phyloP scores from a whole-genome alignment of 2,797 vertebrate genomes.

The Onychomys leucogaster region DNA sequence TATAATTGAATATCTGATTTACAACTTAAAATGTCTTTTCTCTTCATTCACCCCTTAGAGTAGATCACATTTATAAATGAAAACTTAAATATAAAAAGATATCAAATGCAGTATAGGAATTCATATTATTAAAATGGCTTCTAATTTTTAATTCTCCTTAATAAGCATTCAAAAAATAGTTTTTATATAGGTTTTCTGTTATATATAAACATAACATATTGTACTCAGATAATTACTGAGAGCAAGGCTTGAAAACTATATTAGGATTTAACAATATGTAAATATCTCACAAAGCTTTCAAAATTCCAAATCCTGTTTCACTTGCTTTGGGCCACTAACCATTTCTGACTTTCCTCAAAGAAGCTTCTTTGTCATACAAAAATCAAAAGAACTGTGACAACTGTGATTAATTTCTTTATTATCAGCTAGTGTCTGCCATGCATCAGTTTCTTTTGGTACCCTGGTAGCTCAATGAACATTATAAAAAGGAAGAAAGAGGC shows the following conservation, averaged over 20 bases:
- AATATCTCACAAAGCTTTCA: neutral
- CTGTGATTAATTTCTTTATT: neutral
- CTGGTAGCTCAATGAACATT: neutral
- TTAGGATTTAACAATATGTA: slow-evolving; percentile 2
- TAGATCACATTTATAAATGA: neutral
- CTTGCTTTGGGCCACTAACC: neutral
- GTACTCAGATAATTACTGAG: neutral
- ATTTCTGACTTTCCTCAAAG: neutral
- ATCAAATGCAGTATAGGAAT: neutral
- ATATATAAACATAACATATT: neutral
- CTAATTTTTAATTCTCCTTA: neutral
- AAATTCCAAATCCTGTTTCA: neutral
- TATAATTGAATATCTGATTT: neutral
- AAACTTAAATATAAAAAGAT: neutral
- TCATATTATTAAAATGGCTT: neutral
- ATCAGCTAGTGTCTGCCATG: neutral
- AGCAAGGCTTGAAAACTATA: neutral
- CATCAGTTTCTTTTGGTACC: neutral
- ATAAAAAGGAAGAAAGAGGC: neutral
- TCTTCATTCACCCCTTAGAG: neutral
- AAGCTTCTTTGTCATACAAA: neutral
- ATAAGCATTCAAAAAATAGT: neutral
- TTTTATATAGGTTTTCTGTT: neutral
- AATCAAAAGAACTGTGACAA: neutral
- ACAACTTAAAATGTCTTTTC: slow-evolving; percentile 1